Percentiles rank a stretch among this genome's conserved stretches.
Conservation (phyloP, 2,888 invertebrate genomes). For the Corythucha ciliata region DNA sequence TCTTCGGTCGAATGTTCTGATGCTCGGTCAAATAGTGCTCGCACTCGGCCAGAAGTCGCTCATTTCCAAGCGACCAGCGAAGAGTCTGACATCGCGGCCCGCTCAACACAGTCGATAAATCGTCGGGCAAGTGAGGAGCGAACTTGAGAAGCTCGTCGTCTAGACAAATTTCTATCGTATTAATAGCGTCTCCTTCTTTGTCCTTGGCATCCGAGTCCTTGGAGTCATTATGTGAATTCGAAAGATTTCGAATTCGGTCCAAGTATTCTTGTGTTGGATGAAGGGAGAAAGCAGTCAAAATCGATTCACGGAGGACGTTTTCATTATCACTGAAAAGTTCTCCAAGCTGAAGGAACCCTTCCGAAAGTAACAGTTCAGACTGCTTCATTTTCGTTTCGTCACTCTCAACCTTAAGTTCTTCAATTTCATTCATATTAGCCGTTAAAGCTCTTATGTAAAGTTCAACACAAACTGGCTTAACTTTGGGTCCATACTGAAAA, state of each 20-base stretch:
- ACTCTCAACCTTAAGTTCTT: conserved; percentile 52
- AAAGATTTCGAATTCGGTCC: conserved; percentile 49
- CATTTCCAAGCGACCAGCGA: conserved; percentile 58
- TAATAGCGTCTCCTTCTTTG: no score
- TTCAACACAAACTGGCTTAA: conserved; percentile 59
- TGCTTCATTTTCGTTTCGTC: conserved; percentile 47
- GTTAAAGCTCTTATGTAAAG: conserved; percentile 64
- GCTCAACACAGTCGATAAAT: conserved; percentile 58
- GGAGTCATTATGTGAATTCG: no score
- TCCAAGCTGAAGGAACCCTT: conserved; percentile 57
- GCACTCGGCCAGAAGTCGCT: conserved; percentile 42
- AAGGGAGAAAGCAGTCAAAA: conserved; percentile 65
- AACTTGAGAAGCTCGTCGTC: conserved; percentile 58
- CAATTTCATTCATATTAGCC: conserved; percentile 65
- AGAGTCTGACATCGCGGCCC: conserved; percentile 62
- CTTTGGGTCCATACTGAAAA: conserved; percentile 47
- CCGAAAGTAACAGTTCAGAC: conserved; percentile 47
- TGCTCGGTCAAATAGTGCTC: conserved; percentile 46
- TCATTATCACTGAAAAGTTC: conserved; percentile 50
- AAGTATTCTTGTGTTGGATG: conserved; percentile 56
- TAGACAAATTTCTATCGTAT: conserved; percentile 19
- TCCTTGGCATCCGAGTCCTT: no score
- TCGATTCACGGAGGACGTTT: conserved; percentile 58
- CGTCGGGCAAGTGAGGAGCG: conserved; percentile 56
- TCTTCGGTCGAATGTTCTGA: no score